Evolutionary conservation across 2,113 vertebrate genomes (phyloP).

Genomic region (Pygoscelis adeliae): DNA sequence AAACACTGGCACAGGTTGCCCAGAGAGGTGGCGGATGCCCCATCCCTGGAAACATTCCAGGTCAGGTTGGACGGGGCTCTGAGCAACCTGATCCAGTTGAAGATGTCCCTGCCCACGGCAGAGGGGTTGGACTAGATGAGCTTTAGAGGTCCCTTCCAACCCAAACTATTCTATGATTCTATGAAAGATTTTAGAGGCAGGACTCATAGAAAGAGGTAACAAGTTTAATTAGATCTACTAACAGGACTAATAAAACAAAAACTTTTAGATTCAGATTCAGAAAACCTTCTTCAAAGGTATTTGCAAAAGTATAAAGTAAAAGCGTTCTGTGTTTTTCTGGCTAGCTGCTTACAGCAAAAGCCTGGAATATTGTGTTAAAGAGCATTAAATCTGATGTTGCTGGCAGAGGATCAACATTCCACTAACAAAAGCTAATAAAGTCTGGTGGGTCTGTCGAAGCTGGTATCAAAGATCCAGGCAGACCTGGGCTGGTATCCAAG

Average conservation of each 20-base stretch:
- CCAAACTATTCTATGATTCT: too few relatives aligned
- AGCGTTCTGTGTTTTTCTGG: neutral
- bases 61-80: too few relatives aligned
- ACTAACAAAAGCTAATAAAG: neutral
- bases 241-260: neutral
- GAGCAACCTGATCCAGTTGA: too few relatives aligned
- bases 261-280: neutral
- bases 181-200: neutral
- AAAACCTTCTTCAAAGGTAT: neutral
- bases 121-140: too few relatives aligned
- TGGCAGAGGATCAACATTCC: slow-evolving; percentile 10
- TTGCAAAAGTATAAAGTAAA: neutral
- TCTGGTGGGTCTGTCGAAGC: neutral
- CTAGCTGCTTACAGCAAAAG: neutral
- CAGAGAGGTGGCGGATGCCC: too few relatives aligned
- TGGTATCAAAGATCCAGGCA: neutral
- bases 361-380: neutral
- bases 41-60: too few relatives aligned
- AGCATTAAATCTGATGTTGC: neutral
- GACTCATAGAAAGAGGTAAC: neutral
- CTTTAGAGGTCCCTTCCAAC: too few relatives aligned
- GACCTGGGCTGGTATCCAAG: neutral
- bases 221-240: neutral
- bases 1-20: too few relatives aligned
- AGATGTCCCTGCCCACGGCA: too few relatives aligned